Evolutionary conservation across 2,797 vertebrate genomes (phyloP).

Genomic region (Hippopotamyrus pictus): DNA sequence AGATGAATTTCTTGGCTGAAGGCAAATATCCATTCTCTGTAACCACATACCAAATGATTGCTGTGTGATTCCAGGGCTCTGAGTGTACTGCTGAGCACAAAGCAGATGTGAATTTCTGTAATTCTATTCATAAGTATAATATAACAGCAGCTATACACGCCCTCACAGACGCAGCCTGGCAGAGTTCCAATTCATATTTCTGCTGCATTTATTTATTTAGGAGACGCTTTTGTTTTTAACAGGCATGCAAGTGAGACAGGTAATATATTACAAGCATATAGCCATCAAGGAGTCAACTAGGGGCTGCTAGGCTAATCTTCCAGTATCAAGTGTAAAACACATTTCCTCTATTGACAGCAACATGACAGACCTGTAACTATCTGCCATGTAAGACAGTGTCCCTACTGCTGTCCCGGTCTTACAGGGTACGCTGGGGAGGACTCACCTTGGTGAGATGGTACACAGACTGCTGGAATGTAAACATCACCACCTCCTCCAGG

Average conservation of each 20-base stretch:
- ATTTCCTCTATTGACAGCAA: neutral
- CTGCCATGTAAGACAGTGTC: neutral
- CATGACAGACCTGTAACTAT: neutral
- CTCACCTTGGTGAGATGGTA: slow-evolving; percentile 74
- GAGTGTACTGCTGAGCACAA: neutral
- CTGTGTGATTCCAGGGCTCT: neutral
- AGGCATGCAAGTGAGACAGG: neutral
- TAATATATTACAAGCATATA: neutral
- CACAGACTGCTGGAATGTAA: slow-evolving; percentile 73
- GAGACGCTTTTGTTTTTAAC: neutral
- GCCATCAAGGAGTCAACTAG: neutral
- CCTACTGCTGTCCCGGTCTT: neutral
- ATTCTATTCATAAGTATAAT: neutral
- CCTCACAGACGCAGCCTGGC: neutral
- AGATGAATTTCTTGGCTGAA: neutral
- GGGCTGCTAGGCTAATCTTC: neutral
- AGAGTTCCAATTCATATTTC: neutral
- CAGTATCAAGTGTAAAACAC: neutral
- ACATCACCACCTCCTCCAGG: slow-evolving; percentile 70
- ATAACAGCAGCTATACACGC: neutral
- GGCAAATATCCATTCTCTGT: neutral
- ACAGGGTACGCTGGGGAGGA: neutral
- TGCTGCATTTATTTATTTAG: neutral
- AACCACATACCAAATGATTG: neutral
- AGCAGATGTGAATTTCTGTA: neutral